Percentiles rank a stretch among this genome's conserved stretches.
Evolutionary conservation across 2,113 vertebrate species (phyloP).

Genomic region (Sprattus sprattus): DNA sequence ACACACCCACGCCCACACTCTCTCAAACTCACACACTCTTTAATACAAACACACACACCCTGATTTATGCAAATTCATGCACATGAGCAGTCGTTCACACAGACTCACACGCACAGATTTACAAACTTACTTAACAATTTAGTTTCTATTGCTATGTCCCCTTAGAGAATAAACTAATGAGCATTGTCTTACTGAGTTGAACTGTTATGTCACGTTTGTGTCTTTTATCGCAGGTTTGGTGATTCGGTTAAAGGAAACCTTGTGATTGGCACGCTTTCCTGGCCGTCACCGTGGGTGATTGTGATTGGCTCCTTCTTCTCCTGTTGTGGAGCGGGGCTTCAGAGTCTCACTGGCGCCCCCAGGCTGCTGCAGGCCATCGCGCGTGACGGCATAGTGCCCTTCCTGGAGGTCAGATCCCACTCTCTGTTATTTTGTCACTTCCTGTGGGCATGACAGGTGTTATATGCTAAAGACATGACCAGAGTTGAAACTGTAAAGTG

Average conservation of each 20-base stretch:
- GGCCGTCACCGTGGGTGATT: constrained; percentile 97
- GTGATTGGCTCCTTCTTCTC: constrained; percentile 98
- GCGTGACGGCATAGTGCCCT: constrained; percentile 89
- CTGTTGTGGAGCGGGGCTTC: constrained; percentile 91
- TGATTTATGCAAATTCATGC: too few relatives aligned
- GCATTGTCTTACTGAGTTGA: not conserved
- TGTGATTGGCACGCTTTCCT: constrained; percentile 90
- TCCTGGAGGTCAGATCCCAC: constrained; percentile 47
- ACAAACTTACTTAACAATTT: not conserved
- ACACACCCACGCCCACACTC: not conserved
- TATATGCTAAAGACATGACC: not conserved
- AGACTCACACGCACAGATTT: not conserved
- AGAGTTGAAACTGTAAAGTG: not conserved
- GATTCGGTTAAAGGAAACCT: constrained; percentile 91
- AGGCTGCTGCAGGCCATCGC: constrained; percentile 93
- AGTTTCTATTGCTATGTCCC: too few relatives aligned
- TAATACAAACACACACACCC: too few relatives aligned
- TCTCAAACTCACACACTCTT: not conserved
- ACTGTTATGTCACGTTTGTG: not conserved
- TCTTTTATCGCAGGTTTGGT: constrained; percentile 76
- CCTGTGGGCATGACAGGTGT: not conserved
- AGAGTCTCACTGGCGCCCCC: constrained; percentile 92
- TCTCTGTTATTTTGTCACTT: not conserved
- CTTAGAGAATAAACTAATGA: not conserved
- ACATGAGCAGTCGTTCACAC: too few relatives aligned